Percentiles rank a stretch among this genome's conserved stretches.
These are phyloP conservation scores for Hestina assimilis DNA, from an alignment of 1,140 invertebrate genomes.

Conservation along the genomic window DNA sequence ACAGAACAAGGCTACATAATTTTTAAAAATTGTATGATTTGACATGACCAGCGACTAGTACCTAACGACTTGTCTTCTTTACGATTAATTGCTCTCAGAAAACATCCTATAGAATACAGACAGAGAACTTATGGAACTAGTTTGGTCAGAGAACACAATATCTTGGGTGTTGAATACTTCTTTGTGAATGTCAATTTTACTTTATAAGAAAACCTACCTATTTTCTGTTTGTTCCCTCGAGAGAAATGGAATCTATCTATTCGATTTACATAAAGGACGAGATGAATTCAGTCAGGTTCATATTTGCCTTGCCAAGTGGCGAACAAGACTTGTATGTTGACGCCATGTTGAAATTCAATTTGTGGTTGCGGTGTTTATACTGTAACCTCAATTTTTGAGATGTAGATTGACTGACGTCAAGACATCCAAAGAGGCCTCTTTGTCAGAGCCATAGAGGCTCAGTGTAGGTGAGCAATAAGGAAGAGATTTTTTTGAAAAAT, in stretches of 20 bases:
- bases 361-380: background rate
- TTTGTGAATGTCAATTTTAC: constrained; percentile 9
- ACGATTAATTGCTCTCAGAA: too few relatives aligned
- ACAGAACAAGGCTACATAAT: too few relatives aligned
- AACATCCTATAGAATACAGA: too few relatives aligned
- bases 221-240: background rate
- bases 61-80: too few relatives aligned
- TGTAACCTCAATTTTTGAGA: background rate
- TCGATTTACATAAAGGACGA: constrained; percentile 50
- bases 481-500: too few relatives aligned
- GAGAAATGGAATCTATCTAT: constrained; percentile 37
- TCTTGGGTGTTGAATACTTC: constrained; percentile 4
- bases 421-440: too few relatives aligned
- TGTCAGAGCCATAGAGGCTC: too few relatives aligned
- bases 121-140: too few relatives aligned
- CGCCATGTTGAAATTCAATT: background rate
- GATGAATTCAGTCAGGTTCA: constrained; percentile 24
- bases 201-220: constrained; percentile 9
- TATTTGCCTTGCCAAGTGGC: constrained; percentile 42
- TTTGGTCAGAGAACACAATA: constrained; percentile 8
- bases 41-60: too few relatives aligned
- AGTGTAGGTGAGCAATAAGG: too few relatives aligned
- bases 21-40: too few relatives aligned
- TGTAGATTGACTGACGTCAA: too few relatives aligned
- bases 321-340: background rate